Evolutionary conservation across 2,797 vertebrate species (phyloP), one percentile per base, ranked within the genome.

Genomic region (Knipowitschia caucasica): DNA sequence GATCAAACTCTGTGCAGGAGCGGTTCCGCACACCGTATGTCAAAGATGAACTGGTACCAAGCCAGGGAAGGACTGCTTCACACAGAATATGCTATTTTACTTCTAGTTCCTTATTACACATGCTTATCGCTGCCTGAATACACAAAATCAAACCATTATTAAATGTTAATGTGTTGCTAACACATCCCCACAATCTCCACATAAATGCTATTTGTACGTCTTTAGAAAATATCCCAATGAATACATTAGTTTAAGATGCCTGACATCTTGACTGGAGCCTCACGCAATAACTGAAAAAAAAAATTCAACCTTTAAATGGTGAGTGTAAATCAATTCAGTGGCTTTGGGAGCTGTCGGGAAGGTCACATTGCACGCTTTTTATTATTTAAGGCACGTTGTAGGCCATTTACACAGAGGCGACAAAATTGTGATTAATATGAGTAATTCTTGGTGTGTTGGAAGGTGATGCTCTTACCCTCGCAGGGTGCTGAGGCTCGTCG

Each of bases 401-500:
- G 14, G 29, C 46, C 46, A 49, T 49, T 49, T 49, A 33, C 29
- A 33, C 46, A 9, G 46, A 34, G 46, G 46, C 34, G 46, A 49
- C 46, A 49, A 33, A 33, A 49, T 33, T 49, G 30, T 49, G 46
- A 49, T 49, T 49, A 49, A 49, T 49, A 49, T 34, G 46, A 33
- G 46, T 49, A 49, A 49, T 49, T 49, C 34, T 49, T 29, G 14
- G 29, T 18, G 18, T 21, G 20, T 49, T 49, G 12, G 1, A 34
- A 27, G 57, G 56, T 39, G 6, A 14, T 39, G 23, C 10, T 38
- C 52, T 61, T 42, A 44, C 36, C 23, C 46, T 25, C 39, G 43
- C 45, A 59, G 72, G 64, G 73, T 53, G 23, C 12, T 61, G 39
- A 4, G 12, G 69, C 42, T 62, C 54, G 49, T 50, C 56, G 34